A percentile compares a stretch with the other conserved stretches of the same genome.
Conservation (phyloP, 2,113 vertebrate genomes). For the Cyphomyrus plagiostoma region DNA sequence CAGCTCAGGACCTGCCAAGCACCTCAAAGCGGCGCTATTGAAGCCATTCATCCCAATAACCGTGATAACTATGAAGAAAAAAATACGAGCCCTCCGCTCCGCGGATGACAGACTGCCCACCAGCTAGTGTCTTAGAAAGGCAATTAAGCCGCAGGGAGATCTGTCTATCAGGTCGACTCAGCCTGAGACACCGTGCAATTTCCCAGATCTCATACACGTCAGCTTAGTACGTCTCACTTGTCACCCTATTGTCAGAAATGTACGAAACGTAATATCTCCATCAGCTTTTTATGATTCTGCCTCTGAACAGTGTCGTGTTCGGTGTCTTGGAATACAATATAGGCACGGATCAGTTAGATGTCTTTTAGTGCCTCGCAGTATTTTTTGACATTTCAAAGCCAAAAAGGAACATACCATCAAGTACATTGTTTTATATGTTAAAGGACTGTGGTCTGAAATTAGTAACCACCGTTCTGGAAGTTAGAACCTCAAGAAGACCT, state of each 20-base stretch:
- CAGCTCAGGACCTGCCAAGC: background rate
- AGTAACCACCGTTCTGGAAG: background rate
- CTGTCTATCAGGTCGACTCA: background rate
- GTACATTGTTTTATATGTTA: slow-evolving; percentile 18
- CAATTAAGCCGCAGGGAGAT: slow-evolving; percentile 10
- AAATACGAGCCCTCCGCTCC: background rate
- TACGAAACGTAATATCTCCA: background rate
- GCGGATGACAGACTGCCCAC: slow-evolving; percentile 4
- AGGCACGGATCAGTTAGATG: background rate
- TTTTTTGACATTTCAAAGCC: background rate
- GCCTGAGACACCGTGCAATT: slow-evolving; percentile 9
- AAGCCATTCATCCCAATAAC: slow-evolving; percentile 19
- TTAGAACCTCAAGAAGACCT: background rate
- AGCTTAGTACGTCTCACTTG: background rate
- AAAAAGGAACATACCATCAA: background rate
- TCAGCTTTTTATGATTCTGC: background rate
- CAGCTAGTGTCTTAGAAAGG: slow-evolving; percentile 4
- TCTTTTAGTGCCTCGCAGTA: background rate
- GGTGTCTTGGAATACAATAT: background rate
- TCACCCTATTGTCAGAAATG: background rate
- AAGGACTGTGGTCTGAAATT: background rate
- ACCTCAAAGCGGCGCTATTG: slow-evolving; percentile 2
- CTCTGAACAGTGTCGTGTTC: background rate
- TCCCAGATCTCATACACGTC: background rate
- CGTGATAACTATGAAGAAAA: background rate